A percentile compares a stretch with the other conserved stretches of the same genome.
phyloP scores from a whole-genome alignment of 1,140 invertebrate genomes.

The Rhopalosiphum maidis region DNA sequence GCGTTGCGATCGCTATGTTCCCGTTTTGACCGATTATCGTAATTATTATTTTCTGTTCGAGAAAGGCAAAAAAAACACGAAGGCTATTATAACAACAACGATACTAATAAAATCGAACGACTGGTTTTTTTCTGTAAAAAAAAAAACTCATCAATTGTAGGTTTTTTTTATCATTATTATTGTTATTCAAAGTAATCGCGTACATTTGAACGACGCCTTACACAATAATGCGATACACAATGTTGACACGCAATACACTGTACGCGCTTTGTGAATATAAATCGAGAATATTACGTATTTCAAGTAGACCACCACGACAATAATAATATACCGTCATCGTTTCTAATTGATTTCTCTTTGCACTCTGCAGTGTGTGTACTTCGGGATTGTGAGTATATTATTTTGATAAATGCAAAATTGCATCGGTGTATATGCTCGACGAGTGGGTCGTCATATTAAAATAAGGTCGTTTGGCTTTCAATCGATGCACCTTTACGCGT shows the following conservation, averaged over 20 bases:
- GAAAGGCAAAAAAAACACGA: neutral
- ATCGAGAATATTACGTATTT: neutral
- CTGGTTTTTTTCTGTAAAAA: neutral
- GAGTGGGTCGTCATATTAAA: neutral
- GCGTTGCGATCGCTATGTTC: neutral
- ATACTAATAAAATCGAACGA: neutral
- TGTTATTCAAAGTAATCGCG: neutral
- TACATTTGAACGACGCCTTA: neutral
- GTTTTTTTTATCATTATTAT: neutral
- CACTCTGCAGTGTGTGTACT: neutral
- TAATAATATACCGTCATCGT: neutral
- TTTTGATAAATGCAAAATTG: neutral
- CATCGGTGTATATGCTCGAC: neutral
- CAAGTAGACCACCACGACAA: neutral
- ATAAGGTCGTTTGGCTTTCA: neutral
- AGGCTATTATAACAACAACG: neutral
- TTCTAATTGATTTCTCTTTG: neutral
- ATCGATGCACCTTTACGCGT: neutral
- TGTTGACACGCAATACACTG: neutral
- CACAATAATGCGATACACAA: neutral
- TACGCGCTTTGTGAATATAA: neutral
- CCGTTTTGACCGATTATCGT: neutral
- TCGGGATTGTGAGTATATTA: neutral
- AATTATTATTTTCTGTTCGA: neutral
- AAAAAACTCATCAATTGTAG: neutral